Conservation (phyloP, 2,113 vertebrate species). For the Leptosomus discolor region DNA sequence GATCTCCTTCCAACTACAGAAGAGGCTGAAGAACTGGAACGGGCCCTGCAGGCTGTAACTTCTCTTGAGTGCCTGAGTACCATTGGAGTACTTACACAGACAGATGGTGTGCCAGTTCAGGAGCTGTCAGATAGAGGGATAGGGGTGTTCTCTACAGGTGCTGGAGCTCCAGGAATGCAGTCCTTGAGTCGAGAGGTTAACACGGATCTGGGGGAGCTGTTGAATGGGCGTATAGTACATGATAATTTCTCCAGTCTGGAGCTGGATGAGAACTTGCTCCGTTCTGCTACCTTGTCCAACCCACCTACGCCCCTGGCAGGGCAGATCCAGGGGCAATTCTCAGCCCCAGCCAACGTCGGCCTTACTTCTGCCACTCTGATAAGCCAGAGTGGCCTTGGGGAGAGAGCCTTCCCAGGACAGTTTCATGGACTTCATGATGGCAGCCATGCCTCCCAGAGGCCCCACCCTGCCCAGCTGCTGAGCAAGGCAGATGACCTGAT, state of each 20-base stretch:
- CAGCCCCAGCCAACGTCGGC: conserved; percentile 80
- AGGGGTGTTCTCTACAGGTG: conserved; percentile 85
- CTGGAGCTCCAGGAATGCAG: conserved; percentile 84
- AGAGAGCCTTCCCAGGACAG: conserved; percentile 88
- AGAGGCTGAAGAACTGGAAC: conserved; percentile 96
- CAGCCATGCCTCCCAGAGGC: conserved; percentile 85
- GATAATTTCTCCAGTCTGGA: conserved; percentile 93
- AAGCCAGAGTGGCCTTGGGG: conserved; percentile 85
- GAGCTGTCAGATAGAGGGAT: conserved; percentile 86
- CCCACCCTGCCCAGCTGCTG: conserved; percentile 85
- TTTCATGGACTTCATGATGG: conserved; percentile 83
- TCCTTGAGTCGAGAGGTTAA: conserved; percentile 82
- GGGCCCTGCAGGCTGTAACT: conserved; percentile 94
- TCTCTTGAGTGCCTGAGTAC: conserved; percentile 96
- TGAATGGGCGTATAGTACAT: conserved; percentile 88
- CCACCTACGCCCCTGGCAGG: conserved; percentile 81
- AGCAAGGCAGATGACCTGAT: conserved; percentile 87
- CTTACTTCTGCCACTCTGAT: conserved; percentile 85
- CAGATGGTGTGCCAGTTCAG: conserved; percentile 85
- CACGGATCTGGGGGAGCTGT: conserved; percentile 87
- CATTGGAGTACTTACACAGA: conserved; percentile 88
- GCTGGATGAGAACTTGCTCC: conserved; percentile 94
- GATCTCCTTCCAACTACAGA: conserved; percentile 96
- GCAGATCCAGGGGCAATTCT: conserved; percentile 82
- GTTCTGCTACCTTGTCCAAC: conserved; percentile 82